Percentiles rank a stretch among this genome's conserved stretches.
These are phyloP conservation scores for Meta bourneti DNA, from an alignment of 2,888 invertebrate genomes.

Conservation along the genomic window DNA sequence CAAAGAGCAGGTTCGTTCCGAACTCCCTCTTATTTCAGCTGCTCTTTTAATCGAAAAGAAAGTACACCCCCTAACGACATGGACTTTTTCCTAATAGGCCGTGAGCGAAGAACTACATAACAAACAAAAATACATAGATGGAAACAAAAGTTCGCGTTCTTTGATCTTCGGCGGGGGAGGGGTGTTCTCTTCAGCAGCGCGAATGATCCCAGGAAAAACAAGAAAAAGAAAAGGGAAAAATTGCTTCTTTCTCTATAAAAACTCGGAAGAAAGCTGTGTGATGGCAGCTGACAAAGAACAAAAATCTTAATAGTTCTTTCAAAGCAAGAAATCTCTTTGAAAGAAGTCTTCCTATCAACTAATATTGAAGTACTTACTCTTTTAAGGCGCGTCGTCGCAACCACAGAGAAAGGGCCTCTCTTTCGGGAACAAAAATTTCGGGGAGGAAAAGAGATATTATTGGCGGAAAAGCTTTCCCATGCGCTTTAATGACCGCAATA, in stretches of 20 bases:
- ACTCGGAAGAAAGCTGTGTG: conserved; percentile 15
- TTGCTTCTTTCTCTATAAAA: conserved; percentile 5
- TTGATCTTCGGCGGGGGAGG: conserved; percentile 55
- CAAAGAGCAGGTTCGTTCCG: too few relatives aligned
- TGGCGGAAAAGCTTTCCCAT: conserved; percentile 46
- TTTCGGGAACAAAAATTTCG: conserved; percentile 53
- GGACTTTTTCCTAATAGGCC: conserved; percentile 23
- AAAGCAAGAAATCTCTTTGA: conserved; percentile 74
- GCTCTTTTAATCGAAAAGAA: background rate
- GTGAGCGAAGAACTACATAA: conserved; percentile 8
- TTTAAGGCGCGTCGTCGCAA: conserved; percentile 45
- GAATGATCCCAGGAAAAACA: conserved; percentile 44
- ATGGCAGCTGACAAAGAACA: conserved; percentile 63
- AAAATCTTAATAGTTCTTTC: conserved; percentile 75
- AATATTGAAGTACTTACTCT: conserved; percentile 75
- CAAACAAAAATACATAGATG: conserved; percentile 16
- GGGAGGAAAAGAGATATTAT: conserved; percentile 69
- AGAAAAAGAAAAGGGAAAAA: conserved; percentile 5
- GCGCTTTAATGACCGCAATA: conserved; percentile 70
- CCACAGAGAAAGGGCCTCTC: conserved; percentile 54
- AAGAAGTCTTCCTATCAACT: conserved; percentile 69
- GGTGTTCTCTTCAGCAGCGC: conserved; percentile 26
- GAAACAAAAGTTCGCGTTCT: conserved; percentile 45
- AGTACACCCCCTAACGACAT: background rate
- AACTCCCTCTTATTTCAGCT: background rate